phyloP scores from a whole-genome alignment of 1,140 invertebrate species.

The Apis cerana region DNA sequence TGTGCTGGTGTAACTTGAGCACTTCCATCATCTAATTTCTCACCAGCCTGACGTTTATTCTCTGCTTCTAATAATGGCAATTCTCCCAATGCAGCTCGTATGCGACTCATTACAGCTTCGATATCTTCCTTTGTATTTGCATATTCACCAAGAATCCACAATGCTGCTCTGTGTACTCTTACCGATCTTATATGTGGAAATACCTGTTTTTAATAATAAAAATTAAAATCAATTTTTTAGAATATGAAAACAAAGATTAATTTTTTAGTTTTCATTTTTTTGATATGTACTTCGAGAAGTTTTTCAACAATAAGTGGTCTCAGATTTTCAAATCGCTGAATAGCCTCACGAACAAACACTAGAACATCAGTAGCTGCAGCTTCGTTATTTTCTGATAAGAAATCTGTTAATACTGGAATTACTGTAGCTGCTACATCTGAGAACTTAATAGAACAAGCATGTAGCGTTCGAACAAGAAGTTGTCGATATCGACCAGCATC shows the following conservation, averaged over 20 bases:
- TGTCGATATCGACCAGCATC: constrained; percentile 98
- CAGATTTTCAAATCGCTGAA: constrained; percentile 94
- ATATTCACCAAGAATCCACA: constrained; percentile 99
- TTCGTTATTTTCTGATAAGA: constrained; percentile 97
- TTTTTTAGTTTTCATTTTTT: not conserved
- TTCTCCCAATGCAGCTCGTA: constrained; percentile 91
- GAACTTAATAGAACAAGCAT: constrained; percentile 98
- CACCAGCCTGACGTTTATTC: constrained; percentile 86
- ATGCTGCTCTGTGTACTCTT: constrained; percentile 94
- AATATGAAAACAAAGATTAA: no score
- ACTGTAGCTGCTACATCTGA: constrained; percentile 97
- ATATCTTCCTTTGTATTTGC: constrained; percentile 90
- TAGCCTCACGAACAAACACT: constrained; percentile 96
- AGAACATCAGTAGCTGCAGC: constrained; percentile 96
- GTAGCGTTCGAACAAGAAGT: constrained; percentile 96
- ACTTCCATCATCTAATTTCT: constrained; percentile 83
- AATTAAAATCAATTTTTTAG: not conserved
- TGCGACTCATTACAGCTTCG: constrained; percentile 88
- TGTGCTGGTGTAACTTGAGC: constrained; percentile 80
- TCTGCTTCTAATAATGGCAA: constrained; percentile 96
- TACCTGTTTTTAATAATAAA: constrained; percentile 60
- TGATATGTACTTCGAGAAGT: constrained; percentile 81
- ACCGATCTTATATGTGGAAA: constrained; percentile 92
- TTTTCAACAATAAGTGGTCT: constrained; percentile 88
- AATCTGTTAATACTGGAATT: constrained; percentile 97